Evolutionary conservation across 2,113 vertebrate species (phyloP), one percentile per base, ranked within the genome.

Genomic region (Onychostoma macrolepis): DNA sequence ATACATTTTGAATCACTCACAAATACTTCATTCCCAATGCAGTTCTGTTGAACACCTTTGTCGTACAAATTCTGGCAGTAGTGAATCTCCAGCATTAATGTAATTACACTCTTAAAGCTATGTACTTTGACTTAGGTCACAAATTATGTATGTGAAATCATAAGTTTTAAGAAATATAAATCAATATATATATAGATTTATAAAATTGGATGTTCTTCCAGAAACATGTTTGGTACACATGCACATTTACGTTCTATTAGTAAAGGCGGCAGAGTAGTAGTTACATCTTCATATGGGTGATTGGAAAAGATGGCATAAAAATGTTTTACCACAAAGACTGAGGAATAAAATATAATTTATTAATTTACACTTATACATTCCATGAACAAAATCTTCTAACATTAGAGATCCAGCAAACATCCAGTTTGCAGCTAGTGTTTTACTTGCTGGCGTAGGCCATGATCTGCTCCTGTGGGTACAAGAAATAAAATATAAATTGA

Each of bases 371-470:
- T 87, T 91, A 85, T 90, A 92, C 90, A 93, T 86, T 91, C 67
- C 50, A 89, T 84, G 69, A 53, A 89, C 56, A 88, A 33, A 81
- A 77, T 78, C 65, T 80, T 87, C 48, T 88, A 72, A 81, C 13
- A 9, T 80, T 43, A 48, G 89, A 87, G 77, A 85, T 79, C 26
- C 86, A 84, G 19, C 13, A 80, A 50, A 43, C 9, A 1, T 61
- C 72, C 4, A 79, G 67, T 50, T 33, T 84, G 9, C 8, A 56
- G 56, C n/a, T 19, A 65, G 75, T 28, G 33, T n/a, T 69, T 97
- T 94, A 99, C 88, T 97, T 98, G 94, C 96, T 99, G 81, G 97
- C 98, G 91, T 97, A 99, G 24, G 96, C 95, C 94, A 99, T 95
- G 74, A 99, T 99, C 94, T 99, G 96, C 87, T 99, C 97, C 98